These are phyloP conservation scores for Redunca redunca DNA, from an alignment of 2,113 vertebrate genomes.

Conservation along the genomic window DNA sequence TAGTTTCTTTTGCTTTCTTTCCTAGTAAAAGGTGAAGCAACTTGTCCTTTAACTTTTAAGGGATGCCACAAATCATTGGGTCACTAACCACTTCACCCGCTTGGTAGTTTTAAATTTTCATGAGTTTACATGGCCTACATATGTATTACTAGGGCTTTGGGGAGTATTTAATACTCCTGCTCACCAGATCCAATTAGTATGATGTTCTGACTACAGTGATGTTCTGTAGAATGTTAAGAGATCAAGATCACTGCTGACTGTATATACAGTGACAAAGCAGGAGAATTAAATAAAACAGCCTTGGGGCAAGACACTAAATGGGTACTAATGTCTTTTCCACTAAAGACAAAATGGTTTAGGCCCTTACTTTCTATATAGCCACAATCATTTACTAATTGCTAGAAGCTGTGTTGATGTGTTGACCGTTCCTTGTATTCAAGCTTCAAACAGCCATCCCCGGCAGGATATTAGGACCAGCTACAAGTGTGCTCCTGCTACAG, in stretches of 20 bases:
- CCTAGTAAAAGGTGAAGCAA: neutral
- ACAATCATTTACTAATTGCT: neutral
- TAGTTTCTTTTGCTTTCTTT: neutral
- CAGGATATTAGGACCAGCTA: neutral
- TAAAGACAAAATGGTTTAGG: neutral
- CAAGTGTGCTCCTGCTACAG: neutral
- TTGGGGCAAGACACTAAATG: neutral
- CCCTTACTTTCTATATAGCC: neutral
- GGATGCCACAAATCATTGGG: neutral
- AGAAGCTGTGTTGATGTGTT: neutral
- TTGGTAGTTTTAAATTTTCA: neutral
- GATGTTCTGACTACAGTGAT: neutral
- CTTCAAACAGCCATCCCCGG: neutral
- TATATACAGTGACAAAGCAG: neutral
- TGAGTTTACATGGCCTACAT: neutral
- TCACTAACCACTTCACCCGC: neutral
- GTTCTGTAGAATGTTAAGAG: neutral
- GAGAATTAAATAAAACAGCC: neutral
- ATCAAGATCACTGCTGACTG: neutral
- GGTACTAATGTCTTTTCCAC: neutral
- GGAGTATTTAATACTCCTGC: neutral
- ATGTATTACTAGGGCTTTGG: neutral
- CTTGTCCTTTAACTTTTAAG: neutral
- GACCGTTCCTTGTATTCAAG: neutral
- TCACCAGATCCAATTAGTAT: neutral